phyloP scores from a whole-genome alignment of 2,888 invertebrate genomes.

The Leptopilina syphax region DNA sequence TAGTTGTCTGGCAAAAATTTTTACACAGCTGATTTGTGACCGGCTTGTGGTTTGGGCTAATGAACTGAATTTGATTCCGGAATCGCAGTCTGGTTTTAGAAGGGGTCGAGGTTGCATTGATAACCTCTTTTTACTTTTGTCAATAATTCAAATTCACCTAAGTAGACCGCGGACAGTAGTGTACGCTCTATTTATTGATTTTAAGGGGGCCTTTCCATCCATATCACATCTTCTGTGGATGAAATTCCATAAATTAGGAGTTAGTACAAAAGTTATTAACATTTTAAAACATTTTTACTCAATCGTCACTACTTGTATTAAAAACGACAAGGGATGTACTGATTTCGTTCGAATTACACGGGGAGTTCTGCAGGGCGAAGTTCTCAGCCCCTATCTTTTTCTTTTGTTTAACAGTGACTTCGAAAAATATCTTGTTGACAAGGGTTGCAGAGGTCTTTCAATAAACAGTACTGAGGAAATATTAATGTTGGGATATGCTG shows the following conservation, averaged over 20 bases:
- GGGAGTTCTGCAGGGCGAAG: conserved; percentile 12
- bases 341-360: not conserved
- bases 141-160: not conserved
- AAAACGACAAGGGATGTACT: not conserved
- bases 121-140: not conserved
- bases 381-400: conserved; percentile 2
- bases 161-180: not conserved
- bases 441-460: not conserved
- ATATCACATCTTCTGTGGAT: too few relatives aligned
- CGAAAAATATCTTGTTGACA: conserved; percentile 16
- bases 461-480: not conserved
- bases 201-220: too few relatives aligned
- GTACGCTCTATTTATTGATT: not conserved
- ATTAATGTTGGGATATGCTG: not conserved
- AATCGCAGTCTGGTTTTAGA: not conserved
- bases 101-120: not conserved
- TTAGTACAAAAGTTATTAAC: not conserved
- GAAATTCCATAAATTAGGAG: not conserved
- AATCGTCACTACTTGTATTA: not conserved
- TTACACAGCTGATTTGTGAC: not conserved
- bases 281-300: not conserved
- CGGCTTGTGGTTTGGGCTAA: not conserved
- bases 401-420: conserved; percentile 6
- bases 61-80: not conserved
- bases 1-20: not conserved